Evolutionary conservation across 2,888 invertebrate species (phyloP).

Genomic region (Baronia brevicornis): DNA sequence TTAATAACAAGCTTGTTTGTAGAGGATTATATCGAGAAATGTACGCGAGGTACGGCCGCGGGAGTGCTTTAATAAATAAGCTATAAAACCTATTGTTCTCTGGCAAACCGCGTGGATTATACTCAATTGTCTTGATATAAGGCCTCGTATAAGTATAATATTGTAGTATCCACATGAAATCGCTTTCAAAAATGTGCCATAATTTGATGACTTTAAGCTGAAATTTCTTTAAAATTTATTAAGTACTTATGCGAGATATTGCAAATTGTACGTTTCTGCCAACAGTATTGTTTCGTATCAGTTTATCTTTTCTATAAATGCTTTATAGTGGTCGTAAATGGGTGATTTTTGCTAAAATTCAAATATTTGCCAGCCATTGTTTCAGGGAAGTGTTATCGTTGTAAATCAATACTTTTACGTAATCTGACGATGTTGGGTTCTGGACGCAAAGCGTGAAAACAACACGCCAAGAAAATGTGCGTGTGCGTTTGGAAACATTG

Average conservation of each 20-base stretch:
- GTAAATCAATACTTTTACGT: too few relatives aligned
- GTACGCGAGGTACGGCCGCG: slow-evolving; percentile 11
- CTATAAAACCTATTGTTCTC: slow-evolving; percentile 50
- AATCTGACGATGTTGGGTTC: too few relatives aligned
- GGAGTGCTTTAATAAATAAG: slow-evolving; percentile 34
- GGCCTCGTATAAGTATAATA: neutral
- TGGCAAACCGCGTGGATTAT: slow-evolving; percentile 53
- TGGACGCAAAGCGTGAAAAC: too few relatives aligned
- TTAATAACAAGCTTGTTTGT: slow-evolving; percentile 65
- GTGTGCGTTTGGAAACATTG: too few relatives aligned
- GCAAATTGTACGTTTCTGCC: slow-evolving; percentile 2
- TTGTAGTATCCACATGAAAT: neutral
- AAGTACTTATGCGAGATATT: neutral
- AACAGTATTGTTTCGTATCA: slow-evolving; percentile 15
- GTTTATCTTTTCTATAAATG: slow-evolving; percentile 14
- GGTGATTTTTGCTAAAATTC: slow-evolving; percentile 14
- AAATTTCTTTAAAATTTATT: neutral
- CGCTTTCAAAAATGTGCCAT: neutral
- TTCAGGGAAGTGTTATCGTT: slow-evolving; percentile 5
- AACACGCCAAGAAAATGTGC: too few relatives aligned
- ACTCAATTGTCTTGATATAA: slow-evolving; percentile 39
- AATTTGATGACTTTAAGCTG: neutral
- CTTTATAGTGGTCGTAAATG: slow-evolving; percentile 15
- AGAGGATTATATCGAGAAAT: slow-evolving; percentile 40
- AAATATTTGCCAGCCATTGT: slow-evolving; percentile 14